Base-by-base conservation (phyloP, 1,140 invertebrate species). In the Papilio aristodemus region DNA sequence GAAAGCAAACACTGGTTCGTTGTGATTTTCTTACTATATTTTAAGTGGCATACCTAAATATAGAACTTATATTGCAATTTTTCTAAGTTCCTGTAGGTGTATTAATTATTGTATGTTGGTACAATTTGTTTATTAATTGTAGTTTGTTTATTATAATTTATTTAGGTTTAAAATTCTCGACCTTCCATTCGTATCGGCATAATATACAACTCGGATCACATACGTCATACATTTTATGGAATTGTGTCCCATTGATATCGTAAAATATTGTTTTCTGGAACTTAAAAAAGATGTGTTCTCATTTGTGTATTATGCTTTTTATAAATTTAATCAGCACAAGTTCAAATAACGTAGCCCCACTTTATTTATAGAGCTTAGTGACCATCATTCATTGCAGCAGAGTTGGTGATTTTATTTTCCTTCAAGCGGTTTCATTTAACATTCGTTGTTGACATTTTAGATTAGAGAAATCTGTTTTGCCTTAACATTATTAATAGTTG, bases 41-140 rank as follows among this genome's bases (percentile, higher is more conserved):
- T 90, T 89, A 91, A 90, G 89, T 91, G 89, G 87, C 89, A 89
- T 91, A 91, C 78, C 85, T 91, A 91, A 88, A 86, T 89, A 89
- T 91, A 90, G 84, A 89, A 89, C 86, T 89, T 89, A 86, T 84
- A 90, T 86, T 89, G 89, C 89, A 91, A 91, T 90, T 91, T 89
- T 91, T 84, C 86, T 91, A 90, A 90, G 89, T 91, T 91, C 89
- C 87, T 91, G 89, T 91, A 91, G 87, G 82, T 84, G 78, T 91
- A 89, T 89, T 87, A 81, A 90, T 89, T 86, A 90, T 87, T 89
- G 86, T 89, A 89, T 88, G 87, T 89, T 83, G 83, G 86, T 90
- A 91, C 85, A 91, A 89, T 88, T 90, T 89, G 86, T 91, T 91
- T 87, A 87, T 83, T 89, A 83, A 83, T 88, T 81, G 77, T 86